phyloP scores from a whole-genome alignment of 1,140 invertebrate species.

The Bacillus rossius region DNA sequence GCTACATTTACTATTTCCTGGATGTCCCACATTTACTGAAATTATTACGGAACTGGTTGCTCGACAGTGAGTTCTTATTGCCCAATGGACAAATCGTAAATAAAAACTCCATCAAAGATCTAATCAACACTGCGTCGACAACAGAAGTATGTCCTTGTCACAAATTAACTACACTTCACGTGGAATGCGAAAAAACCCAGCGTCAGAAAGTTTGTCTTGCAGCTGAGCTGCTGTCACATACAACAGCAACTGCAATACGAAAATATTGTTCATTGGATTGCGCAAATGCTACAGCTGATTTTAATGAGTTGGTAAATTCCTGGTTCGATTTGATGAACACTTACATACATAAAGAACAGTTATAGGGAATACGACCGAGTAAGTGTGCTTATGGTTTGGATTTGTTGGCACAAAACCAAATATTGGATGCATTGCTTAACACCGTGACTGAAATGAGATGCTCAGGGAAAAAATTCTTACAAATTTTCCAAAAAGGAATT shows the following conservation, averaged over 20 bases:
- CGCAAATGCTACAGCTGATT: constrained; percentile 9
- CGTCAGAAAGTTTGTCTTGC: constrained; percentile 22
- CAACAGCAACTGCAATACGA: constrained; percentile 18
- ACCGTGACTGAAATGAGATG: constrained; percentile 16
- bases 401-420: constrained; percentile 13
- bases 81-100: constrained; percentile 13
- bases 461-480: constrained; percentile 17
- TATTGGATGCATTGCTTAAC: constrained; percentile 11
- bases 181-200: constrained; percentile 13
- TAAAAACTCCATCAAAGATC: constrained; percentile 12
- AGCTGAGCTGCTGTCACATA: constrained; percentile 21
- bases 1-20: constrained; percentile 23
- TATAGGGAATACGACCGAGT: background rate
- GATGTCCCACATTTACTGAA: constrained; percentile 32
- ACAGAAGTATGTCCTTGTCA: constrained; percentile 21
- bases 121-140: constrained; percentile 7
- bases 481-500: constrained; percentile 23
- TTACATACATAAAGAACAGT: background rate
- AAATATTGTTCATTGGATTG: constrained; percentile 10
- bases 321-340: constrained; percentile 22
- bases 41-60: constrained; percentile 29
- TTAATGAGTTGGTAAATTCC: constrained; percentile 17
- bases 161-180: constrained; percentile 17
- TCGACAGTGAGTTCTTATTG: constrained; percentile 27
- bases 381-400: constrained; percentile 15